Percentiles rank a stretch among this genome's conserved stretches.
Evolutionary conservation across 2,888 invertebrate genomes (phyloP).

Genomic region (Pollenia labialis): DNA sequence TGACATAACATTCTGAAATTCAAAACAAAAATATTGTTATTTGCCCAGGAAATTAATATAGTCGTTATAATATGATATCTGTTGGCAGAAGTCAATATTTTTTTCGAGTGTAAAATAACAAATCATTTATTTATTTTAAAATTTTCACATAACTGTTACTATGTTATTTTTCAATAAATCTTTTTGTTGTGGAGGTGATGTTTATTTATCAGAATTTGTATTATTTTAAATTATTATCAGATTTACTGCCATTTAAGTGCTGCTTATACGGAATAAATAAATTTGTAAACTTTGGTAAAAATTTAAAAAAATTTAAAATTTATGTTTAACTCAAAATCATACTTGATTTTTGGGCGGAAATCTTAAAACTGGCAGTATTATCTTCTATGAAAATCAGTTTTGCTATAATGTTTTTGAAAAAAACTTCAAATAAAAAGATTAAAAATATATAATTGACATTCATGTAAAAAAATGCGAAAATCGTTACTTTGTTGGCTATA

Average conservation of each 20-base stretch:
- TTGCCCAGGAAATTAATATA: conserved; percentile 41
- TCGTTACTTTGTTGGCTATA: no score
- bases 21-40: conserved; percentile 50
- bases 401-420: no score
- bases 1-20: conserved; percentile 26
- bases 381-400: no score
- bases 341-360: neutral
- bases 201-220: conserved; percentile 37
- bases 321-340: conserved; percentile 28
- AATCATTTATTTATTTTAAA: neutral
- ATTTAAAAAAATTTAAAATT: neutral
- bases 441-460: no score
- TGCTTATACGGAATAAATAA: conserved; percentile 14
- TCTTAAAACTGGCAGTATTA: no score
- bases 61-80: conserved; percentile 17
- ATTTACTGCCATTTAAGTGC: conserved; percentile 35
- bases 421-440: no score
- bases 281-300: conserved; percentile 1
- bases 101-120: conserved; percentile 43
- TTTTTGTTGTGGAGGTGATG: neutral
- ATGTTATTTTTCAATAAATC: conserved; percentile 36
- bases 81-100: conserved; percentile 30
- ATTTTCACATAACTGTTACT: conserved; percentile 41
- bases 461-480: no score
- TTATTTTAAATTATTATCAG: conserved; percentile 44